A percentile compares a stretch with the other conserved stretches of the same genome.
phyloP scores from a whole-genome alignment of 2,797 vertebrate genomes.

The Notoglanidium macrostoma region DNA sequence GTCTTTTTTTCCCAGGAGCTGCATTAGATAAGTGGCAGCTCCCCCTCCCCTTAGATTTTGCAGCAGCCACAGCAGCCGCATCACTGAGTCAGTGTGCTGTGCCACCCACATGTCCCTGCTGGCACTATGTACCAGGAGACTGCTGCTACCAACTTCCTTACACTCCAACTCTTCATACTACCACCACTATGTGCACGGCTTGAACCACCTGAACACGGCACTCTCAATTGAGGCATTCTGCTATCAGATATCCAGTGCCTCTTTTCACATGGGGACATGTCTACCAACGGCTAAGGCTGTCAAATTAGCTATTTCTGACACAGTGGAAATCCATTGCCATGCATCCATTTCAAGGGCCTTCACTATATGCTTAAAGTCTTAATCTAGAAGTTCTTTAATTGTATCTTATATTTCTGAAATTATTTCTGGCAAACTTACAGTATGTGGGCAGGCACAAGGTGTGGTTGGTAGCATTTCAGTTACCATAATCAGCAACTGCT shows the following conservation, averaged over 20 bases:
- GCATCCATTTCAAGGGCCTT: not conserved
- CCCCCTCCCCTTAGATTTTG: constrained; percentile 44
- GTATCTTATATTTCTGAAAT: not conserved
- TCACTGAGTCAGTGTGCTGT: constrained; percentile 60
- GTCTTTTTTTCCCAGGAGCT: constrained; percentile 8
- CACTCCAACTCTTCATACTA: not conserved
- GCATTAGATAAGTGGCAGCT: constrained; percentile 44
- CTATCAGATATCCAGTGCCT: not conserved
- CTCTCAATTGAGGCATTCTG: not conserved
- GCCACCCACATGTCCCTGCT: constrained; percentile 60
- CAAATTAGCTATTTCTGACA: not conserved
- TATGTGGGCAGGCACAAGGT: not conserved
- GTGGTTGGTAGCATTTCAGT: constrained; percentile 3
- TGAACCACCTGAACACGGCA: constrained; percentile 12
- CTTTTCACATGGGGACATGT: not conserved
- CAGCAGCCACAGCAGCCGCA: constrained; percentile 55
- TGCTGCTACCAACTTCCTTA: constrained; percentile 40
- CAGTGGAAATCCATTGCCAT: not conserved
- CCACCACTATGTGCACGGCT: not conserved
- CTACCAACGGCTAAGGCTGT: not conserved
- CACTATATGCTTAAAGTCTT: not conserved
- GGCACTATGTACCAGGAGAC: constrained; percentile 41
- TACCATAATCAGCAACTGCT: constrained; percentile 26
- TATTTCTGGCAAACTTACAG: not conserved
- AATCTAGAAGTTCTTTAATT: not conserved